Evolutionary conservation across 2,888 invertebrate genomes (phyloP).

Genomic region (Notodonta dromedarius): DNA sequence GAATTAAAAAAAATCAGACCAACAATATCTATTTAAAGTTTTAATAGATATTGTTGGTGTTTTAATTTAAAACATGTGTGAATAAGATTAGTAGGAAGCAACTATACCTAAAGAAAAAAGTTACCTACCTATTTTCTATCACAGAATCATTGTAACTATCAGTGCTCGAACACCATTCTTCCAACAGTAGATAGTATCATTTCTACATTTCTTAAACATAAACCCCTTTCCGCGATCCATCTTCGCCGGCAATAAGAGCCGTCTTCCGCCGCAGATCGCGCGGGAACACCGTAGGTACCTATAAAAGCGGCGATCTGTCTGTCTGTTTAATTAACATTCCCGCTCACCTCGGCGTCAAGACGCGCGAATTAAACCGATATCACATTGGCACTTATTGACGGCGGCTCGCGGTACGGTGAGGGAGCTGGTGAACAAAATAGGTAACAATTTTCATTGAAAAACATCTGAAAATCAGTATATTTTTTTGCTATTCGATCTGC

Average conservation of each 20-base stretch:
- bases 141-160: no score
- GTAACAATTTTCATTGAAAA: no score
- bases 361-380: constrained; percentile 74
- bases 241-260: constrained; percentile 2
- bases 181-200: background rate
- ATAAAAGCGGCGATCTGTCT: constrained; percentile 55
- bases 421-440: constrained; percentile 2
- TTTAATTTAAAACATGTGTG: no score
- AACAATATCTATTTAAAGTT: no score
- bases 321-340: constrained; percentile 80
- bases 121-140: no score
- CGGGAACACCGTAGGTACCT: background rate
- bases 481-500: no score
- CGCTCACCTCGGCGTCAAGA: constrained; percentile 63
- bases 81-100: no score
- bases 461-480: no score
- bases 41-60: no score
- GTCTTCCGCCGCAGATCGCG: constrained; percentile 3
- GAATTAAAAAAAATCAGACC: no score
- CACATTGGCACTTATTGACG: constrained; percentile 73
- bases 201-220: background rate
- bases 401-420: constrained; percentile 44
- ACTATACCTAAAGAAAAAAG: no score
- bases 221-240: background rate
- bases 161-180: no score